Conservation (phyloP, 2,888 invertebrate species). For the Crioceris asparagi region DNA sequence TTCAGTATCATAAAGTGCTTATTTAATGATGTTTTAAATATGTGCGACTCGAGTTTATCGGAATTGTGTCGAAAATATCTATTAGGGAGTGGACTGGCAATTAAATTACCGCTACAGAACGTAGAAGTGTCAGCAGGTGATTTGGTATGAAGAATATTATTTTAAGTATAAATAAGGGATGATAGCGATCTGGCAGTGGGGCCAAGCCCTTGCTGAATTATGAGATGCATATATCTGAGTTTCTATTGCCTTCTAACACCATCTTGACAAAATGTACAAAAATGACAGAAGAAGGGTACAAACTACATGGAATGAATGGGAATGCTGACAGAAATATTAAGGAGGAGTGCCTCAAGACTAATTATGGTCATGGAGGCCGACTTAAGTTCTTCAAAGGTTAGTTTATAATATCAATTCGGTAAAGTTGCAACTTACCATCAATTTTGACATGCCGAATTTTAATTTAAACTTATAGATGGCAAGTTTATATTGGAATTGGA, state of each 20-base stretch:
- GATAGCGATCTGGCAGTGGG: neutral
- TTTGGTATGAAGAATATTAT: constrained; percentile 36
- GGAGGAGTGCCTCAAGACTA: constrained; percentile 38
- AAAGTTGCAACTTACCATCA: no score
- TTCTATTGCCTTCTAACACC: constrained; percentile 48
- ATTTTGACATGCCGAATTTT: no score
- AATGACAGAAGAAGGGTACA: constrained; percentile 58
- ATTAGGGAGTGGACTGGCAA: constrained; percentile 25
- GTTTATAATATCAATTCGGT: no score
- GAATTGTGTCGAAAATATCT: no score
- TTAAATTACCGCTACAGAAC: constrained; percentile 27
- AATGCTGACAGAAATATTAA: constrained; percentile 50
- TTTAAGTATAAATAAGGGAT: constrained; percentile 38
- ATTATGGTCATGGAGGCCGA: constrained; percentile 53
- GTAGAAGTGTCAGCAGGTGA: constrained; percentile 36
- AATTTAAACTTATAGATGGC: constrained; percentile 54
- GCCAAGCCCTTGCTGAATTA: constrained; percentile 20
- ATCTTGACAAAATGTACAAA: constrained; percentile 63
- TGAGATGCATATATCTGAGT: constrained; percentile 52
- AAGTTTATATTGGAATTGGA: constrained; percentile 82
- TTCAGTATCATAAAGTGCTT: constrained; percentile 18
- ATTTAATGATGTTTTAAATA: constrained; percentile 13
- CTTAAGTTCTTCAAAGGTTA: constrained; percentile 71
- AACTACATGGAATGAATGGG: constrained; percentile 61
- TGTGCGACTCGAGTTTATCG: no score